These are phyloP conservation scores for Lanistes nyassanus DNA, from an alignment of 1,140 invertebrate genomes.

Conservation along the genomic window DNA sequence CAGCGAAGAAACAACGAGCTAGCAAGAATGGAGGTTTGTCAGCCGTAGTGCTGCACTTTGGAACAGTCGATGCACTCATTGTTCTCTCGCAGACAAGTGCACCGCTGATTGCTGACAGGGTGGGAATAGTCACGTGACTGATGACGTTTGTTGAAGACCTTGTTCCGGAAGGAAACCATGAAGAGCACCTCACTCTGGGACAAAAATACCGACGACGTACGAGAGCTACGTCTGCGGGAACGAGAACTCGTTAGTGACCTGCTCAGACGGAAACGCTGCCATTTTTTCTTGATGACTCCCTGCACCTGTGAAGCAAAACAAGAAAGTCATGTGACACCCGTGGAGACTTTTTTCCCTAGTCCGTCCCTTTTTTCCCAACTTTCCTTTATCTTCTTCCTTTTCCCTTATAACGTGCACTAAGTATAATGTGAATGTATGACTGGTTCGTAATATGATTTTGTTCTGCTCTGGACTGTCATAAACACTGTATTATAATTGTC, in stretches of 20 bases:
- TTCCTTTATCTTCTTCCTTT: too few species aligned
- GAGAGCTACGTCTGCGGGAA: conserved; percentile 39
- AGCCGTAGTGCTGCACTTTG: neutral
- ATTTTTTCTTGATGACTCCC: conserved; percentile 55
- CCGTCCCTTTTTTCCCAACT: too few species aligned
- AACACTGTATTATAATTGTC: too few species aligned
- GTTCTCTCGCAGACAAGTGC: conserved; percentile 5
- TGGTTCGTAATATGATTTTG: too few species aligned
- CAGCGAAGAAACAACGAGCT: neutral
- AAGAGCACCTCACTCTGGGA: conserved; percentile 51
- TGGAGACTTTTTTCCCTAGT: too few species aligned
- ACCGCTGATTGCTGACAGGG: neutral
- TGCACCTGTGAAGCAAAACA: conserved; percentile 41
- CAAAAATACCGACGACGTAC: conserved; percentile 52
- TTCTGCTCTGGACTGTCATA: too few species aligned
- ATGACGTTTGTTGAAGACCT: conserved; percentile 23
- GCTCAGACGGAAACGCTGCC: conserved; percentile 50
- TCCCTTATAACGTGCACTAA: too few species aligned
- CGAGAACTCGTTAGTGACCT: conserved; percentile 31
- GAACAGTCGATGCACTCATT: conserved; percentile 7
- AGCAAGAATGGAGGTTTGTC: neutral
- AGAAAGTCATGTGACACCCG: too few species aligned
- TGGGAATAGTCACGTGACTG: conserved; percentile 20
- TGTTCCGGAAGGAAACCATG: conserved; percentile 25
- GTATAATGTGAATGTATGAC: too few species aligned